Evolutionary conservation across 2,797 vertebrate species (phyloP).

Genomic region (Lagodon rhomboides): DNA sequence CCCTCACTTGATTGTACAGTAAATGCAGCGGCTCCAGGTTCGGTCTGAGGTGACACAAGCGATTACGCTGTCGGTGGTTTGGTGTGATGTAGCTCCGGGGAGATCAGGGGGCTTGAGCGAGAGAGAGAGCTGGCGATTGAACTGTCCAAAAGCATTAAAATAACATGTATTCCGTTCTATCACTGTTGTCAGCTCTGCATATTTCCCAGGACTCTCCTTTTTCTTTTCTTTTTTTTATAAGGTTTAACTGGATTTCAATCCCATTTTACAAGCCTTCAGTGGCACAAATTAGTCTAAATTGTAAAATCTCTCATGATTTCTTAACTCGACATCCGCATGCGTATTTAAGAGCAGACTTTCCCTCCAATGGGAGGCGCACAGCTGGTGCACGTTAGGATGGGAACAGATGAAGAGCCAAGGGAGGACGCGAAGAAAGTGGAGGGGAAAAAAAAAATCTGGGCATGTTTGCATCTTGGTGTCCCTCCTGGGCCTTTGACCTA

Average conservation of each 20-base stretch:
- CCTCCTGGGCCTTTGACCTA: constrained; percentile 66
- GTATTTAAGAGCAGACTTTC: constrained; percentile 29
- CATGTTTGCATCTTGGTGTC: constrained; percentile 30
- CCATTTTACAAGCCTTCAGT: constrained; percentile 40
- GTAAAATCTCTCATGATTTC: constrained; percentile 41
- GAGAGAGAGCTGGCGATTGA: constrained; percentile 61
- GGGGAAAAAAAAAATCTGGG: neutral
- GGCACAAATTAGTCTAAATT: constrained; percentile 59
- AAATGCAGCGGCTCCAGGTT: constrained; percentile 22
- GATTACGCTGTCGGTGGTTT: constrained; percentile 44
- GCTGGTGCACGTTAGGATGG: neutral
- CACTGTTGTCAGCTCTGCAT: constrained; percentile 49
- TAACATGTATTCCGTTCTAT: constrained; percentile 48
- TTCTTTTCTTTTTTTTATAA: constrained; percentile 49
- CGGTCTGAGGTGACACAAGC: constrained; percentile 48
- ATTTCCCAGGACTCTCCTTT: constrained; percentile 64
- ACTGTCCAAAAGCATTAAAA: constrained; percentile 69
- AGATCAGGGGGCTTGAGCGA: constrained; percentile 34
- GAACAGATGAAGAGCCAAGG: constrained; percentile 9
- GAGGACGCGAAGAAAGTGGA: constrained; percentile 7
- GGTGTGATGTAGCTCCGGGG: constrained; percentile 24
- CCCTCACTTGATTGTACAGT: constrained; percentile 21
- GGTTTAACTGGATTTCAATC: constrained; percentile 55
- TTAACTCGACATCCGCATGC: constrained; percentile 11
- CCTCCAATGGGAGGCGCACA: constrained; percentile 21